A percentile compares a stretch with the other conserved stretches of the same genome.
Evolutionary conservation across 2,888 invertebrate genomes (phyloP).

Genomic region (Stenurella melanura): DNA sequence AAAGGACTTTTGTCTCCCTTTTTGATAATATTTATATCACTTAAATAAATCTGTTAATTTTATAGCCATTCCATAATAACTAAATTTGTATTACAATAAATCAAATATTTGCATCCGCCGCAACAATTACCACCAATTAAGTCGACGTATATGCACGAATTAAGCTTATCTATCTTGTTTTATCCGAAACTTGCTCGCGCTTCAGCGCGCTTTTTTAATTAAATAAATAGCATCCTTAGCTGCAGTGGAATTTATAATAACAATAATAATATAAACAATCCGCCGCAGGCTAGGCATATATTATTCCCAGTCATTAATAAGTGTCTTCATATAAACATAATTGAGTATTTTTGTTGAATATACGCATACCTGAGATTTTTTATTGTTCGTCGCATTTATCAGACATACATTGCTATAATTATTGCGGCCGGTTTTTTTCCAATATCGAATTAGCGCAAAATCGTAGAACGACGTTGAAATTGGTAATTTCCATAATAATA

Average conservation of each 20-base stretch:
- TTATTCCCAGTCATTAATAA: conserved; percentile 38
- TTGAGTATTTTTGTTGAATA: conserved; percentile 27
- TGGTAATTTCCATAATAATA: conserved; percentile 1
- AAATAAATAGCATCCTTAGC: conserved; percentile 35
- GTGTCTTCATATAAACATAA: conserved; percentile 40
- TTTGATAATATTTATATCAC: too few relatives aligned
- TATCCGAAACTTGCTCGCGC: conserved; percentile 35
- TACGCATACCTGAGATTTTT: conserved; percentile 4
- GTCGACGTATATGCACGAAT: conserved; percentile 19
- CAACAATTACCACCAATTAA: conserved; percentile 22
- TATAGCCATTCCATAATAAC: background rate
- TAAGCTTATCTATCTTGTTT: conserved; percentile 22
- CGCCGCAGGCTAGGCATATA: conserved; percentile 26
- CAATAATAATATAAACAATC: conserved; percentile 36
- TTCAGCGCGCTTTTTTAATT: conserved; percentile 25
- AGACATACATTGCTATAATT: conserved; percentile 19
- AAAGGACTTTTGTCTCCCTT: too few relatives aligned
- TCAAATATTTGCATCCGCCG: conserved; percentile 10
- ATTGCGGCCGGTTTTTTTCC: background rate
- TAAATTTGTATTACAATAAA: conserved; percentile 8
- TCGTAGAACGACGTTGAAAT: background rate
- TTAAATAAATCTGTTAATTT: background rate
- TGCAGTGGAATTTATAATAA: conserved; percentile 36
- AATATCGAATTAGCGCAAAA: background rate
- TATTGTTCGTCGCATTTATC: background rate